Base-by-base conservation (phyloP, 2,113 vertebrate genomes). In the Cygnus buccinator region DNA sequence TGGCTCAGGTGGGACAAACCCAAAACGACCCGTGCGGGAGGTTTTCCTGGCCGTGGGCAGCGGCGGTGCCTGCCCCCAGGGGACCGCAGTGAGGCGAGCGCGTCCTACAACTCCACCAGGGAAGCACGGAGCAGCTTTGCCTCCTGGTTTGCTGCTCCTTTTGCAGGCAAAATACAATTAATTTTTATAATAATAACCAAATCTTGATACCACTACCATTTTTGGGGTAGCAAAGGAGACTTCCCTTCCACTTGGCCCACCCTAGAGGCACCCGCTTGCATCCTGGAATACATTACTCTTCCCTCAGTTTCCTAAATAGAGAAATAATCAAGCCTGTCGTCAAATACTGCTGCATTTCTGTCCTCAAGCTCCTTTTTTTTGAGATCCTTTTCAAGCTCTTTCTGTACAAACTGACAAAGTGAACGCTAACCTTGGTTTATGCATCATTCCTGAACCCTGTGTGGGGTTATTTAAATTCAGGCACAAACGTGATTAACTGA, bases 11-110 rank as follows among this genome's bases (percentile, higher is more conserved):
- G 37, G 43, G 67, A 16, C 2, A 3, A 5, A 25, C 7, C 37
- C 46, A 35, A 39, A 39, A 9, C 13, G 57, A 13, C 16, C 19
- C 7, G 6, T 7, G 43, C 28, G 18, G n/a, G 50, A 35, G 29
- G 9, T 19, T 13, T 9, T 13, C 13, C 22, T 31, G 41, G 65
- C 86, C 25, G 6, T 13, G 5, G 57, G n/a, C 41, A 33, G 22
- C 63, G 39, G 57, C n/a, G 52, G 19, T 5, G 0, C 48, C 44
- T 11, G 50, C 6, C 1, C 8, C 0, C 46, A 3, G 10, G 6
- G 31, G 12, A 54, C 26, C 13, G 72, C 28, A 39, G 62, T 43
- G 75, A 50, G 12, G 50, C 23, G 22, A 50, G 50, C 50, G 23
- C 12, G 12, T 13, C 50, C 50, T 50, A 23, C 50, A 7, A 13